Evolutionary conservation across 1,140 invertebrate genomes (phyloP).

Genomic region (Ceratina japonica): DNA sequence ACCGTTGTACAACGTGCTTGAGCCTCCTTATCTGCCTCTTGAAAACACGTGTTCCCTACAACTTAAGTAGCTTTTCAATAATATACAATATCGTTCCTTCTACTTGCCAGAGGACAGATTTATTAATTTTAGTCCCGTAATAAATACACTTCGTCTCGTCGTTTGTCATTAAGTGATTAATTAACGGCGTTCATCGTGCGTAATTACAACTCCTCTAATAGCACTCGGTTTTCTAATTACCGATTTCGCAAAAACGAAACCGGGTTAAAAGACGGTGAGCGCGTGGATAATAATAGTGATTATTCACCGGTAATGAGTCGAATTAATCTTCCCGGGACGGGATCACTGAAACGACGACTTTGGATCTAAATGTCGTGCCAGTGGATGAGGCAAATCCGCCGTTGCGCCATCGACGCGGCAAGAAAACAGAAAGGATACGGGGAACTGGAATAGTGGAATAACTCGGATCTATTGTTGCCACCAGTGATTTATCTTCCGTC

Average conservation of each 20-base stretch:
- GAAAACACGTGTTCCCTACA: not conserved
- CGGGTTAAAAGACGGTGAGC: slow-evolving; percentile 26
- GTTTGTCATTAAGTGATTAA: too few relatives aligned
- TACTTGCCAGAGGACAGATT: too few relatives aligned
- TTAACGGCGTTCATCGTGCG: too few relatives aligned
- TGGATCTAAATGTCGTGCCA: slow-evolving; percentile 61
- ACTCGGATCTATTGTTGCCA: too few relatives aligned
- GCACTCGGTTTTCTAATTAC: not conserved
- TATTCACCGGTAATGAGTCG: slow-evolving; percentile 58
- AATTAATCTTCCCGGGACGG: slow-evolving; percentile 55
- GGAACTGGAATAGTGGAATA: not conserved
- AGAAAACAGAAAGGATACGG: slow-evolving; percentile 45
- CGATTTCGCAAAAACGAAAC: slow-evolving; percentile 49
- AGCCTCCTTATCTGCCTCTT: not conserved
- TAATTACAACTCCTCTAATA: too few relatives aligned
- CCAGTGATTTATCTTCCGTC: too few relatives aligned
- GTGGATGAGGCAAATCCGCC: slow-evolving; percentile 44
- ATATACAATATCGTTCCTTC: too few relatives aligned
- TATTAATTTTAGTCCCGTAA: too few relatives aligned
- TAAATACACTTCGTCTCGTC: too few relatives aligned
- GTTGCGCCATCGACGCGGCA: slow-evolving; percentile 36
- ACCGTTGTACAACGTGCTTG: not conserved
- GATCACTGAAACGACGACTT: slow-evolving; percentile 56
- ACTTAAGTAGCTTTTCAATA: too few relatives aligned
- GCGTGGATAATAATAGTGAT: slow-evolving; percentile 58